Conservation (phyloP, 2,113 vertebrate species). For the Oostethus manadensis region DNA sequence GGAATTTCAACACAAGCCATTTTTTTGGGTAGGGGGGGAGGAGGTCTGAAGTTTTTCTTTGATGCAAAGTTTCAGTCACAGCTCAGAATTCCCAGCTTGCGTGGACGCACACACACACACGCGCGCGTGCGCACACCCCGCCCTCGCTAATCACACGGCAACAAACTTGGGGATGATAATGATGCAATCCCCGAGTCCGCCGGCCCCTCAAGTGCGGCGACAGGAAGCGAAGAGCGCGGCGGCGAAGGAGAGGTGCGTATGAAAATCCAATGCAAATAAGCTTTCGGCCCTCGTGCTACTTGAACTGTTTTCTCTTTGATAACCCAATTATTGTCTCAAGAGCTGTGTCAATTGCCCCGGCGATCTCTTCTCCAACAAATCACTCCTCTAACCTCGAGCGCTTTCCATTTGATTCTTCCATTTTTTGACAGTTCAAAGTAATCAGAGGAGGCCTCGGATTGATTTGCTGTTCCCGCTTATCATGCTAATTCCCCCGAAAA, state of each 20-base stretch:
- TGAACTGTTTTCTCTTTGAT: constrained; percentile 99
- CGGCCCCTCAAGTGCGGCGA: constrained; percentile 83
- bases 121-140: constrained; percentile 26
- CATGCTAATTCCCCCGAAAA: constrained; percentile 99
- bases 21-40: constrained; percentile 1
- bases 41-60: constrained; percentile 37
- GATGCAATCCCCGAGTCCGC: constrained; percentile 88
- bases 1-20: constrained; percentile 2
- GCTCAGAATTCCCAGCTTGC: constrained; percentile 42
- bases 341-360: constrained; percentile 99
- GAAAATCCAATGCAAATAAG: constrained; percentile 99
- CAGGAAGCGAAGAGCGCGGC: constrained; percentile 65
- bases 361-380: constrained; percentile 99
- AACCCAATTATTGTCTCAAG: constrained; percentile 99
- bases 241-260: constrained; percentile 91
- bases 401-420: constrained; percentile 99
- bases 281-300: constrained; percentile 99
- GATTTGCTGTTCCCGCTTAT: constrained; percentile 99
- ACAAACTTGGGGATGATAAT: constrained; percentile 91
- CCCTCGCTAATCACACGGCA: constrained; percentile 84
- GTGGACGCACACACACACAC: constrained; percentile 17
- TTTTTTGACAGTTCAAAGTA: constrained; percentile 99
- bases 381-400: constrained; percentile 99
- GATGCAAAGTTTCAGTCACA: constrained; percentile 21
- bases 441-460: constrained; percentile 99